Evolutionary conservation across 2,797 vertebrate species (phyloP).

Genomic region (Eleutherodactylus coqui): DNA sequence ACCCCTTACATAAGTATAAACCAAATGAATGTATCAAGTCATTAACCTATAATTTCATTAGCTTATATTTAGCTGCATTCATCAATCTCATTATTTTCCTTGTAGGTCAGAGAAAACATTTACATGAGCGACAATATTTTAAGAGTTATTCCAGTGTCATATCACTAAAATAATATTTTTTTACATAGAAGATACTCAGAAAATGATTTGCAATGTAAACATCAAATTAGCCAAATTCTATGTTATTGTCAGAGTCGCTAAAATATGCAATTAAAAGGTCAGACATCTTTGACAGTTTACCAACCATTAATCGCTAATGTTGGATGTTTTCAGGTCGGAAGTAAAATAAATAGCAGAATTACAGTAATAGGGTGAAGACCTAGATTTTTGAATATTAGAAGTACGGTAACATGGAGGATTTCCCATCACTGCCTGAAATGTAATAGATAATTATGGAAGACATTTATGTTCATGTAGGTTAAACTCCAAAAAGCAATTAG

Average conservation of each 20-base stretch:
- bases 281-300: not conserved
- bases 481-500: constrained; percentile 32
- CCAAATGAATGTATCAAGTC: no score
- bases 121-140: not conserved
- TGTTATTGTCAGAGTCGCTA: not conserved
- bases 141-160: not conserved
- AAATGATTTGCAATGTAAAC: constrained; percentile 44
- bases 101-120: no score
- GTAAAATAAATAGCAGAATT: constrained; percentile 43
- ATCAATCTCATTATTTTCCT: not conserved
- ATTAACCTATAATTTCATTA: not conserved
- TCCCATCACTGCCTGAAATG: constrained; percentile 38
- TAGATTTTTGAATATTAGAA: constrained; percentile 40
- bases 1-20: no score
- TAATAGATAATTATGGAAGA: constrained; percentile 50
- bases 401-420: constrained; percentile 48
- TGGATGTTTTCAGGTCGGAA: constrained; percentile 15
- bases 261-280: constrained; percentile 22
- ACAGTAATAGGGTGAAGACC: constrained; percentile 49
- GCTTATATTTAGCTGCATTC: not conserved
- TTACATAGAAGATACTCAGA: not conserved
- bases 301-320: constrained; percentile 38
- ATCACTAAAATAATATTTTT: not conserved
- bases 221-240: constrained; percentile 21
- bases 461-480: constrained; percentile 43